phyloP scores from a whole-genome alignment of 92 coral and sea anemone species.

The Phenganax marumi region DNA sequence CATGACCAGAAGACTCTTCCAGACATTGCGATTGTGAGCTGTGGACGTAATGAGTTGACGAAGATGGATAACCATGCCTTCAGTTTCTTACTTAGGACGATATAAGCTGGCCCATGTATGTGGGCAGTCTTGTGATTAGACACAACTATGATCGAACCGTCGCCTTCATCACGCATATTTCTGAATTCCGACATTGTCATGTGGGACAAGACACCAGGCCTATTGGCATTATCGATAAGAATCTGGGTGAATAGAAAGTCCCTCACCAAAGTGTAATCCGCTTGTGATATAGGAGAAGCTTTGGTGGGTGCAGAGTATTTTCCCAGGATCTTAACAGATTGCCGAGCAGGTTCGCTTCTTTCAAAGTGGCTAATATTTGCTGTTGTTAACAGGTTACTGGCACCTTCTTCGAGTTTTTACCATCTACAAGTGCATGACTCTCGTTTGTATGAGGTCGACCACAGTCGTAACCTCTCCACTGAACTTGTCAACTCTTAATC shows the following conservation, averaged over 20 bases:
- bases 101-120: conserved; percentile 58
- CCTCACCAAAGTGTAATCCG: conserved; percentile 48
- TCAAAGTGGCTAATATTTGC: conserved; percentile 49
- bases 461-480: conserved; percentile 49
- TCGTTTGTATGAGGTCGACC: conserved; percentile 59
- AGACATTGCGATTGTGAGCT: neutral
- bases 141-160: conserved; percentile 42
- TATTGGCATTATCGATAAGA: conserved; percentile 59
- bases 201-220: conserved; percentile 61
- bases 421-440: conserved; percentile 49
- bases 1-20: conserved; percentile 43
- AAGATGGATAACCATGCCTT: conserved; percentile 56
- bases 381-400: conserved; percentile 40
- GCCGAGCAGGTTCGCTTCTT: conserved; percentile 50
- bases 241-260: conserved; percentile 66
- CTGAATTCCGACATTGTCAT: conserved; percentile 66
- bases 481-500: conserved; percentile 20
- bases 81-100: conserved; percentile 45
- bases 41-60: conserved; percentile 38
- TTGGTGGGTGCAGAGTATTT: conserved; percentile 25
- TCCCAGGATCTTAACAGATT: conserved; percentile 43
- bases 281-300: conserved; percentile 37
- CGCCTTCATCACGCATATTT: conserved; percentile 38
- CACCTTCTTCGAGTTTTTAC: conserved; percentile 63
- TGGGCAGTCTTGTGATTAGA: conserved; percentile 58